Base-by-base conservation (phyloP, 2,797 vertebrate species). In the Hyperoplus immaculatus region DNA sequence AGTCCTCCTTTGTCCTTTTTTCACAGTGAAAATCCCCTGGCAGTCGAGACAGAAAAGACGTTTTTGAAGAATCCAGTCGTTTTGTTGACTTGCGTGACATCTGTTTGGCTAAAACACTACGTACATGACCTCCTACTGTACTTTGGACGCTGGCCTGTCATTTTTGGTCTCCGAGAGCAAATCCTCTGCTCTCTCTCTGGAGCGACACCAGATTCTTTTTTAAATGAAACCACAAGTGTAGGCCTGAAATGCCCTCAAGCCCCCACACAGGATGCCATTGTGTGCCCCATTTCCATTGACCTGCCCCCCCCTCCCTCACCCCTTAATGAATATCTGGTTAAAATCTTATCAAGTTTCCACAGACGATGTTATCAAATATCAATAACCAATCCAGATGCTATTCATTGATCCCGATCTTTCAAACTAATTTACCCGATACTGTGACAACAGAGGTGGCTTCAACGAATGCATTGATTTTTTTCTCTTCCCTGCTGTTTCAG, bases 1-100 rank as follows among this genome's bases (percentile, higher is more conserved):
- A 80, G 85, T 89, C 84, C 85, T 79, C 82, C 77, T 72, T 73
- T 83, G 16, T 16, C 75, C 84, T 50, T 50, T 81, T 77, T 89
- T 94, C 95, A 92, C 91, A 94, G 90, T 94, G 93, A 92, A 92
- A 92, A 93, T 83, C 88, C 29, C 92, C 92, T 91, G 92, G 88
- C 92, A 92, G 82, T 92, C 68, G 54, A 75, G 85, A 94, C 77
- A 84, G 61, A 65, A 80, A 81, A 85, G 78, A 83, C 82, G 70
- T 87, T 53, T 80, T 79, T 29, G 41, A 77, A 84, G 64, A 70
- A 89, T 75, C 84, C 75, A 58, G 49, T 78, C 47, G 12, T 77
- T 87, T 77, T 65, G 57, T 85, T 87, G 72, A 84, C 71, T 64
- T 62, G 80, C 21, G 87, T 85, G 85, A 85, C 87, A 84, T 92